These are phyloP conservation scores for Heliconius hermathena DNA, from an alignment of 1,140 invertebrate genomes.

Conservation along the genomic window DNA sequence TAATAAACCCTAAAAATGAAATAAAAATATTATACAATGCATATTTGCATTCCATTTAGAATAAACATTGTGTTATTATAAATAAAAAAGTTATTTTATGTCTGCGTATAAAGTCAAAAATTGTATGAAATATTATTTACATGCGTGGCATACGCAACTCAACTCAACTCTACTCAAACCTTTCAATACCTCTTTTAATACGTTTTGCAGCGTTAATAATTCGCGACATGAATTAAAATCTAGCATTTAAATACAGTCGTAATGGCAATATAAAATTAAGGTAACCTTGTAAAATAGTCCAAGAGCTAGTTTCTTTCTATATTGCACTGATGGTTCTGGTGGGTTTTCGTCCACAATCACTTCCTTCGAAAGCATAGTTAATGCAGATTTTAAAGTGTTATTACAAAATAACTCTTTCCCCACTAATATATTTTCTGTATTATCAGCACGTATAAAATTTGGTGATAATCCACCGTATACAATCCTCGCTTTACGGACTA, in stretches of 20 bases:
- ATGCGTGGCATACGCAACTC: too few species aligned
- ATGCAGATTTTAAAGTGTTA: conserved; percentile 73
- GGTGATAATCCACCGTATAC: conserved; percentile 86
- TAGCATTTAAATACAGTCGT: neutral
- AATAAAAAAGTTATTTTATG: too few species aligned
- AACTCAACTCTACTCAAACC: too few species aligned
- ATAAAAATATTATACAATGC: too few species aligned
- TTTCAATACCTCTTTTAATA: too few species aligned
- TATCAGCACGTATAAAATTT: conserved; percentile 84
- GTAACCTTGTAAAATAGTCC: conserved; percentile 84
- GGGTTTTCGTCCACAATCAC: conserved; percentile 82
- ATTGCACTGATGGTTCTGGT: conserved; percentile 82
- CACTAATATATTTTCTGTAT: conserved; percentile 74
- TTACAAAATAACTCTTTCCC: conserved; percentile 81
- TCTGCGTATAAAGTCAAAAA: too few species aligned
- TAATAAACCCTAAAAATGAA: conserved; percentile 71
- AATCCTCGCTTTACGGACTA: conserved; percentile 48
- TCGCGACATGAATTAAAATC: too few species aligned
- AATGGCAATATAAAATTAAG: conserved; percentile 36
- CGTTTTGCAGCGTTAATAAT: too few species aligned
- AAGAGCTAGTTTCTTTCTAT: conserved; percentile 82
- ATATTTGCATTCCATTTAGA: too few species aligned
- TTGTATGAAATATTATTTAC: too few species aligned
- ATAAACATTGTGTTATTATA: too few species aligned
- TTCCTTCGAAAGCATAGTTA: conserved; percentile 82